phyloP scores from a whole-genome alignment of 2,113 vertebrate genomes.

The Bubo scandiacus region DNA sequence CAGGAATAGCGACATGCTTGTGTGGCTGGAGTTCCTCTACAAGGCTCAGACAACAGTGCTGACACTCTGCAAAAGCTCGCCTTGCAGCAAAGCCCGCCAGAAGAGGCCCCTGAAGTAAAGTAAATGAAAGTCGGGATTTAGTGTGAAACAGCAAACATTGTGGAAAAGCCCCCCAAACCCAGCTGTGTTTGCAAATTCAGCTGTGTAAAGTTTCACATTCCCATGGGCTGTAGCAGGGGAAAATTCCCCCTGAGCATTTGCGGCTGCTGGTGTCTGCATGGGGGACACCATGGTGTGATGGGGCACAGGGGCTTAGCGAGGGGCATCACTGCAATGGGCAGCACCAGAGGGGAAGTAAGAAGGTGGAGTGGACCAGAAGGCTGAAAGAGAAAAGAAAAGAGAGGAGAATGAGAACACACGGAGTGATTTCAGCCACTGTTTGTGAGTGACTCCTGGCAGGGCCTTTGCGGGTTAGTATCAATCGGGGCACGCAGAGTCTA shows the following conservation, averaged over 20 bases:
- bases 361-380: background rate
- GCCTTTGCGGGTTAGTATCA: background rate
- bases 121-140: constrained; percentile 36
- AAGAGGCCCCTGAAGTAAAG: background rate
- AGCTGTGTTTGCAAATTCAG: constrained; percentile 51
- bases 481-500: background rate
- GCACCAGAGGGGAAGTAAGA: background rate
- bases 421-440: background rate
- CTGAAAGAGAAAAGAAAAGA: background rate
- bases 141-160: constrained; percentile 19
- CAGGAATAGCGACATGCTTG: rapidly evolving
- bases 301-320: rapidly evolving
- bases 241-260: background rate
- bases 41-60: background rate
- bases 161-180: constrained; percentile 1
- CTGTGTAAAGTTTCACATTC: constrained; percentile 50
- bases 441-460: background rate
- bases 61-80: background rate
- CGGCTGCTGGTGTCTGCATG: background rate
- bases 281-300: rapidly evolving
- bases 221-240: background rate
- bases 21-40: background rate
- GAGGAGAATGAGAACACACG: background rate
- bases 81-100: background rate
- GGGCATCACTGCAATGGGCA: background rate